Conservation (phyloP, 53 echinoderm and acorn worm genomes). For the Astropecten irregularis region DNA sequence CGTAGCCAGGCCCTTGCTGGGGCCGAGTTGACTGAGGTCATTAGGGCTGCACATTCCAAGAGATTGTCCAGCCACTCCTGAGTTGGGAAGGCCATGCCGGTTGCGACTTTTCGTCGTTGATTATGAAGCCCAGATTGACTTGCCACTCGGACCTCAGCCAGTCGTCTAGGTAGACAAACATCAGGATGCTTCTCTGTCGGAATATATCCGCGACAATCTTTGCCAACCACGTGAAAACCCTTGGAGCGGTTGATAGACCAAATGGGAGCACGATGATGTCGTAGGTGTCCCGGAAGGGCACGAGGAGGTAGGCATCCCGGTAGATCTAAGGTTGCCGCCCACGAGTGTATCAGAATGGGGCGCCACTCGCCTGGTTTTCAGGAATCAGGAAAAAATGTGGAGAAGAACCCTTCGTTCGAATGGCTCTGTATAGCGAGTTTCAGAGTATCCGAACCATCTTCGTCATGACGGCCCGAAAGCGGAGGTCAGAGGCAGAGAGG, state of each 20-base stretch:
- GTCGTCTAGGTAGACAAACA: background rate
- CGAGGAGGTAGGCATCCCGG: no score
- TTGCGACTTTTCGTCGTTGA: slow-evolving; percentile 2
- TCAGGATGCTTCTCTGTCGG: background rate
- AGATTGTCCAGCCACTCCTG: background rate
- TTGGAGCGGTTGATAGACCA: background rate
- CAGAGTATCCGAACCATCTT: no score
- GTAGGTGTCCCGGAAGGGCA: no score
- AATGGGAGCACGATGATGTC: background rate
- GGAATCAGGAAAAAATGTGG: no score
- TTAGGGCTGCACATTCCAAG: background rate
- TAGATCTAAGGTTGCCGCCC: no score
- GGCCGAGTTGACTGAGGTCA: background rate
- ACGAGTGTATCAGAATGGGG: no score
- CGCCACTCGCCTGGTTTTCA: no score
- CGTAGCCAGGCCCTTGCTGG: slow-evolving; percentile 2
- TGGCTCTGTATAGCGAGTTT: no score
- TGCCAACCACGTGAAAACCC: background rate
- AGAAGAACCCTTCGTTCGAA: no score
- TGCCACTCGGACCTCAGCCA: background rate
- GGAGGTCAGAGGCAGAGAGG: no score
- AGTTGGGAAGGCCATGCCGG: background rate
- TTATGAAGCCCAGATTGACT: background rate
- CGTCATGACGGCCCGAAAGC: no score
- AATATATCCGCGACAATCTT: slow-evolving; percentile 5